These are phyloP conservation scores for Oenanthe oenanthe DNA, from an alignment of 2,113 vertebrate genomes.

Conservation along the genomic window DNA sequence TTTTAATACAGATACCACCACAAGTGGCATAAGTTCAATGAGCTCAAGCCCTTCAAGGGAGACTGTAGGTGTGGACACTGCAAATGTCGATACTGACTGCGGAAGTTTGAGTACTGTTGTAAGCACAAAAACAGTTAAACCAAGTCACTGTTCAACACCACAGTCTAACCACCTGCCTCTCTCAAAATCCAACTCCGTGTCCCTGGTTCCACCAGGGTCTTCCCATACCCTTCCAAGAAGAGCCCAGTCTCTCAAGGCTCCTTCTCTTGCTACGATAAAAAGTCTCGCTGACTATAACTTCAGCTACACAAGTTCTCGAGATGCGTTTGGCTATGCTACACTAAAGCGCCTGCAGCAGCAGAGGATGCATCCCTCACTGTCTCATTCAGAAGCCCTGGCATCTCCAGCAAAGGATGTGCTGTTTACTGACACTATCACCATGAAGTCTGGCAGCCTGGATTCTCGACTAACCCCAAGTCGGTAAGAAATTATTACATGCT, in stretches of 20 bases:
- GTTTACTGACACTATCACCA: slow-evolving; percentile 98
- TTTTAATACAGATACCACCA: slow-evolving; percentile 98
- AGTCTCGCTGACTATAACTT: slow-evolving; percentile 96
- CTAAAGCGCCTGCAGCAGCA: slow-evolving; percentile 95
- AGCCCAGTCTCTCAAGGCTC: slow-evolving; percentile 95
- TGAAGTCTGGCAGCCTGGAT: slow-evolving; percentile 97
- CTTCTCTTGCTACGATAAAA: slow-evolving; percentile 92
- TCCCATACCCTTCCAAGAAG: slow-evolving; percentile 95
- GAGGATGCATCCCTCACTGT: slow-evolving; percentile 95
- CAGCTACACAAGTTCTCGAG: slow-evolving; percentile 95
- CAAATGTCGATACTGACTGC: slow-evolving; percentile 91
- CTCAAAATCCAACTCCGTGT: slow-evolving; percentile 90
- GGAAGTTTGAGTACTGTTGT: slow-evolving; percentile 96
- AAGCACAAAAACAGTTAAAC: slow-evolving; percentile 93
- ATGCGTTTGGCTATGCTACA: slow-evolving; percentile 95
- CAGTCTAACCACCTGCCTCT: slow-evolving; percentile 89
- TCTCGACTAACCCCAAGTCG: slow-evolving; percentile 95
- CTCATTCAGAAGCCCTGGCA: slow-evolving; percentile 94
- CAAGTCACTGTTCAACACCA: slow-evolving; percentile 84
- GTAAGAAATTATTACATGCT: slow-evolving; percentile 66
- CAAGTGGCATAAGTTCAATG: slow-evolving; percentile 99
- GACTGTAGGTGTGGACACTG: slow-evolving; percentile 87
- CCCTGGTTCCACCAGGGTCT: slow-evolving; percentile 91
- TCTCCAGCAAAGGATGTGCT: slow-evolving; percentile 97
- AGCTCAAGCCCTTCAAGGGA: slow-evolving; percentile 97